These are phyloP conservation scores for Diachrysia chrysitis DNA, from an alignment of 2,888 invertebrate genomes.

Conservation along the genomic window DNA sequence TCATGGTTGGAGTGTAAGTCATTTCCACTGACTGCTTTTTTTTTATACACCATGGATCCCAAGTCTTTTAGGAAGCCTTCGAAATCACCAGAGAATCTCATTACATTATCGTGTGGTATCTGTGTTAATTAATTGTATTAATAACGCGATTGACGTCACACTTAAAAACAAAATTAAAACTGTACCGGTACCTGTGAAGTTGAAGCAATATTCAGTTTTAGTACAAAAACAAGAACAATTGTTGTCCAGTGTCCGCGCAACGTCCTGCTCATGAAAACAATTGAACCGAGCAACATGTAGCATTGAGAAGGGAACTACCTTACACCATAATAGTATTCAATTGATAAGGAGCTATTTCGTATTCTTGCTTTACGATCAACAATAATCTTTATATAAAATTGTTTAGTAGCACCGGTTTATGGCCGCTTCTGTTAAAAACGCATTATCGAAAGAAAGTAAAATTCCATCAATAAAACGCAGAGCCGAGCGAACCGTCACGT, in stretches of 20 bases:
- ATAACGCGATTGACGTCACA: neutral
- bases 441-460: conserved; percentile 43
- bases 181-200: conserved; percentile 51
- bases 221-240: conserved; percentile 46
- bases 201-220: conserved; percentile 37
- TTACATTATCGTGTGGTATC: conserved; percentile 26
- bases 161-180: conserved; percentile 5
- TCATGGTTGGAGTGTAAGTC: conserved; percentile 1
- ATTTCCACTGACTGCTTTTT: conserved; percentile 33
- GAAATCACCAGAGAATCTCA: conserved; percentile 63
- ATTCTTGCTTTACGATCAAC: conserved; percentile 46
- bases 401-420: conserved; percentile 34
- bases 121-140: conserved; percentile 25
- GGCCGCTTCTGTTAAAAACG: conserved; percentile 23
- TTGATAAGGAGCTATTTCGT: conserved; percentile 54
- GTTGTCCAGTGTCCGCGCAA: conserved; percentile 51
- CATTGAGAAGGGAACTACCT: conserved; percentile 44
- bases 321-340: conserved; percentile 44
- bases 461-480: conserved; percentile 49
- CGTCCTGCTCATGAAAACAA: conserved; percentile 66
- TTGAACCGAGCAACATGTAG: conserved; percentile 51
- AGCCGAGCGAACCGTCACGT: conserved; percentile 50
- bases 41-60: conserved; percentile 66
- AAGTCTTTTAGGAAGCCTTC: conserved; percentile 66
- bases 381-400: conserved; percentile 46